Evolutionary conservation across 2,113 vertebrate species (phyloP), one percentile per base, ranked within the genome.

Genomic region (Malurus elegans): DNA sequence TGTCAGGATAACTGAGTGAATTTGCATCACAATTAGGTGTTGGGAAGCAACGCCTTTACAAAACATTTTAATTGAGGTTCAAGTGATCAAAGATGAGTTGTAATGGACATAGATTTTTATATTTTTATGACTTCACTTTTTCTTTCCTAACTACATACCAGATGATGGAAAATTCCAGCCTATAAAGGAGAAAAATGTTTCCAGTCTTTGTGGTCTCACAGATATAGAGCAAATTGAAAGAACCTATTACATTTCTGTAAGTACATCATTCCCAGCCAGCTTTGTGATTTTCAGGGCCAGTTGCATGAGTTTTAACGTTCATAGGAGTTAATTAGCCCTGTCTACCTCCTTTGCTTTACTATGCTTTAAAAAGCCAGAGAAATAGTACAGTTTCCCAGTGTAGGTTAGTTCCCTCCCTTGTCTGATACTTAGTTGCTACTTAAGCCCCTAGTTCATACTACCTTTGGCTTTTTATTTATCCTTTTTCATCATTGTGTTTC

Each of bases 21-120:
- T 94, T 90, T 93, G 71, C 90, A 96, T 94, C 58, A 83, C 40
- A 93, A 70, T 86, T 34, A 69, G 28, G 15, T 72, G 62, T 45
- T 75, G 42, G 88, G 32, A 95, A 96, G 71, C 71, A 83, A 10
- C 82, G 65, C 28, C n/a, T 89, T 89, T 81, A 23, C 10, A 4
- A 51, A 64, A 29, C 24, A 65, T 65, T 93, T 95, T 90, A 69
- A 69, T 48, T 84, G 80, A 94, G 61, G 51, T 85, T 87, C n/a
- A 60, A 51, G 57, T 64, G 42, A 75, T 84, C 80, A 76, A 64
- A 78, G 38, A 54, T 71, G 64, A 81, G 18, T 58, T 92, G 32
- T 56, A 87, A 79, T 81, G 47, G 32, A 34, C 82, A 58, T 1
- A 84, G 50, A 64, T 58, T 81, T 83, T 47, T 66, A 11, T 61